These are phyloP conservation scores for Brachirus orientalis DNA, from an alignment of 2,113 vertebrate genomes.

Conservation along the genomic window DNA sequence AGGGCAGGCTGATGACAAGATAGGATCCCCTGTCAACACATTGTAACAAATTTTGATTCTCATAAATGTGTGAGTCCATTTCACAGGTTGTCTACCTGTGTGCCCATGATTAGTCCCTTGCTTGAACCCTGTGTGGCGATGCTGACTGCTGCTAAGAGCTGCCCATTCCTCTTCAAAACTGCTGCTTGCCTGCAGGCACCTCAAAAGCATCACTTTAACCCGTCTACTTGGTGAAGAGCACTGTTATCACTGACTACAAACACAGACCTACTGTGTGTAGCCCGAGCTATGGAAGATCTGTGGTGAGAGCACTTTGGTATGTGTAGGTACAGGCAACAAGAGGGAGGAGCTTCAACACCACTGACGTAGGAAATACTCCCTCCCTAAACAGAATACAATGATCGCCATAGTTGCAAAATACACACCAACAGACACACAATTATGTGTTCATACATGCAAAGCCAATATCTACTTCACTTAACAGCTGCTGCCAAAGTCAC, in stretches of 20 bases:
- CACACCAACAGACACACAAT: conserved; percentile 28
- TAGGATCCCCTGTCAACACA: neutral
- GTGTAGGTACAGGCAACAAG: conserved; percentile 29
- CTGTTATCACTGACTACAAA: conserved; percentile 18
- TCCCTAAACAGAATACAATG: conserved; percentile 8
- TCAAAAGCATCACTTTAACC: conserved; percentile 82
- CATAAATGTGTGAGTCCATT: neutral
- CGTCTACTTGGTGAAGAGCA: conserved; percentile 28
- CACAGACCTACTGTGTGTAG: conserved; percentile 8
- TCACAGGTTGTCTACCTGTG: conserved; percentile 66
- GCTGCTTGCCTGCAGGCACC: conserved; percentile 82
- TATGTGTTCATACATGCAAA: conserved; percentile 37
- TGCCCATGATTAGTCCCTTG: conserved; percentile 43
- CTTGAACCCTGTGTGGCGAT: conserved; percentile 61
- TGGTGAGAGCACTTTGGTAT: neutral
- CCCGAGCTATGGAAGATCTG: conserved; percentile 42
- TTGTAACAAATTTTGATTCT: neutral
- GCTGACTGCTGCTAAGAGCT: conserved; percentile 63
- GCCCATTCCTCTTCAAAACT: conserved; percentile 85
- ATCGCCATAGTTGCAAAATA: conserved; percentile 27
- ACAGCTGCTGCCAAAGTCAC: conserved; percentile 62
- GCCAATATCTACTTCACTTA: conserved; percentile 19
- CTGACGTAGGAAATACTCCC: conserved; percentile 17
- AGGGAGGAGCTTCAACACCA: conserved; percentile 61
- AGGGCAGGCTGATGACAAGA: neutral